These are phyloP conservation scores for Nomada ruficornis DNA, from an alignment of 2,888 invertebrate genomes.

Conservation along the genomic window DNA sequence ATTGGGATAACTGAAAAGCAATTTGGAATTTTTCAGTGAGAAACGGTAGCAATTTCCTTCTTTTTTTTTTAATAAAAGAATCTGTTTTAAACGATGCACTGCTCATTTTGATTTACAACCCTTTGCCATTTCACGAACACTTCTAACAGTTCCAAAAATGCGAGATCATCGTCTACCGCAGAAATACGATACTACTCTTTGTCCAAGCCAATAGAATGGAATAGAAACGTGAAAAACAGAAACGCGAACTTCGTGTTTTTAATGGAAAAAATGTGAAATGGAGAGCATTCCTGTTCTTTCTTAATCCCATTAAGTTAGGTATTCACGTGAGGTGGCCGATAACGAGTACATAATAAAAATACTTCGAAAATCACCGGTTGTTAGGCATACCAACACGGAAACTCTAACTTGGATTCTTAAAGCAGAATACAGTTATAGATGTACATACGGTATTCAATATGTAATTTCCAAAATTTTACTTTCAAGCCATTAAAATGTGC, in stretches of 20 bases:
- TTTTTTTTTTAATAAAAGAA: too few relatives aligned
- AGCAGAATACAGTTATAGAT: constrained; percentile 2
- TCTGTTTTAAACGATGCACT: too few relatives aligned
- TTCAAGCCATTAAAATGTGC: not conserved
- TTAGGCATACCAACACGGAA: constrained; percentile 27
- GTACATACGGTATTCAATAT: constrained; percentile 25
- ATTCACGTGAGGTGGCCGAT: constrained; percentile 44
- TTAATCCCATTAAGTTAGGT: constrained; percentile 7
- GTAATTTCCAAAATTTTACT: not conserved
- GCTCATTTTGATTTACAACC: too few relatives aligned
- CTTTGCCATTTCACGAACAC: too few relatives aligned
- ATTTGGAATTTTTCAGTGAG: too few relatives aligned
- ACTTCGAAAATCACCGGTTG: constrained; percentile 30
- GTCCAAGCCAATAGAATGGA: too few relatives aligned
- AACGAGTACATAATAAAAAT: constrained; percentile 52
- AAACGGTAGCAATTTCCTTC: too few relatives aligned
- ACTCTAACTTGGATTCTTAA: constrained; percentile 24
- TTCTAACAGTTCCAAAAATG: too few relatives aligned
- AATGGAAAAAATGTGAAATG: not conserved
- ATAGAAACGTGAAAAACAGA: not conserved
- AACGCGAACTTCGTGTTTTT: not conserved
- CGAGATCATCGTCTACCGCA: too few relatives aligned
- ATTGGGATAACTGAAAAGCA: too few relatives aligned
- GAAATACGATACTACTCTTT: too few relatives aligned
- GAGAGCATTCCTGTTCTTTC: not conserved